Conservation (phyloP, 2,797 vertebrate genomes). For the Lerista edwardsae region DNA sequence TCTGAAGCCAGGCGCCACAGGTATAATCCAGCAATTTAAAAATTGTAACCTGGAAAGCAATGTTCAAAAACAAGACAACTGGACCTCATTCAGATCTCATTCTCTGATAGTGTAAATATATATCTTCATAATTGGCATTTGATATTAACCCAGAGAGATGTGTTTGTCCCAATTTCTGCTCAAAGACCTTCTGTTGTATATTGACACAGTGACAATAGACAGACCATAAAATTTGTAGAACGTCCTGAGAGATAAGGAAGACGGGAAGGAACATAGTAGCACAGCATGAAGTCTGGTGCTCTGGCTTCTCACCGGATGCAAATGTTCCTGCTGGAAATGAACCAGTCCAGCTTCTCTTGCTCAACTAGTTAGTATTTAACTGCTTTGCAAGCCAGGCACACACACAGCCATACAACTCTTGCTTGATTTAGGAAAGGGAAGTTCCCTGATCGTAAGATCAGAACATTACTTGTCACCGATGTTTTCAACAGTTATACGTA, state of each 20-base stretch:
- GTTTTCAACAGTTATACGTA: neutral
- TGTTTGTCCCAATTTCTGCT: neutral
- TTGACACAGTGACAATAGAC: neutral
- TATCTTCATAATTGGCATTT: neutral
- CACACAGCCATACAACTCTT: neutral
- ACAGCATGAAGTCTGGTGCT: neutral
- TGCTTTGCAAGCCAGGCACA: no score
- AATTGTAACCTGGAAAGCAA: neutral
- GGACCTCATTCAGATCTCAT: neutral
- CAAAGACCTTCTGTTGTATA: neutral
- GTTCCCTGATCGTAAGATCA: neutral
- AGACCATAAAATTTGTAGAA: neutral
- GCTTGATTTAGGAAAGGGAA: neutral
- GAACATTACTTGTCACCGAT: neutral
- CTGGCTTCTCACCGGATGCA: neutral
- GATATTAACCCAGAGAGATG: neutral
- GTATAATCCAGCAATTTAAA: neutral
- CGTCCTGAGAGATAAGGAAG: neutral
- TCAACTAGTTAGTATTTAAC: neutral
- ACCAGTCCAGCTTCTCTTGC: neutral
- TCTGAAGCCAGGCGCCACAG: neutral
- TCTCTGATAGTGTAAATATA: no score
- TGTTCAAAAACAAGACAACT: neutral
- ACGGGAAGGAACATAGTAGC: neutral
- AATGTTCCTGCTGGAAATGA: neutral